Percentiles rank a stretch among this genome's conserved stretches.
These are phyloP conservation scores for Chrysotoxum bicinctum DNA, from an alignment of 2,888 invertebrate species.

Conservation along the genomic window DNA sequence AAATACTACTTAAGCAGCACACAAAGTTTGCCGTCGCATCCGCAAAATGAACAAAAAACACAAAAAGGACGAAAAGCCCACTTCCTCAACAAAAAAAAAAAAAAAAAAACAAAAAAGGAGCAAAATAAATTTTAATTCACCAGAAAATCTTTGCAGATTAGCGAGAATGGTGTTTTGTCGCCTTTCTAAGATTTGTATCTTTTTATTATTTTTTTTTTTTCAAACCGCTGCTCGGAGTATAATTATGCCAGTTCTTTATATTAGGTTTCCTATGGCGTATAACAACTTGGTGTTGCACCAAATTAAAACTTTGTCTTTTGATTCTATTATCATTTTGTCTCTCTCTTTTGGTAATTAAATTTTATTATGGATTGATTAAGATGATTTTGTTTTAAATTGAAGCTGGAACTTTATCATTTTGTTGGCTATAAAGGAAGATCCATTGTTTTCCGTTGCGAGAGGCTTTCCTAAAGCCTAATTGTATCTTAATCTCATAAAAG, in stretches of 20 bases:
- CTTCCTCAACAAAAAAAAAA: neutral
- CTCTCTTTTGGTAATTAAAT: slow-evolving; percentile 64
- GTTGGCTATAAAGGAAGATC: slow-evolving; percentile 9
- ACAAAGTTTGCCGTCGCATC: slow-evolving; percentile 57
- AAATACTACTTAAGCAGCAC: slow-evolving; percentile 60
- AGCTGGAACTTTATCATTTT: slow-evolving; percentile 62
- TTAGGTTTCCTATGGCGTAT: slow-evolving; percentile 53
- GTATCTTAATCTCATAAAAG: slow-evolving; percentile 49
- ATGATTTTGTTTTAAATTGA: slow-evolving; percentile 64
- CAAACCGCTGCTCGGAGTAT: slow-evolving; percentile 44
- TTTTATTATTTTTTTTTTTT: neutral
- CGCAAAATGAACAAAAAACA: slow-evolving; percentile 21
- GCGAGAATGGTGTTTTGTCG: slow-evolving; percentile 60
- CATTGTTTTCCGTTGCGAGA: neutral
- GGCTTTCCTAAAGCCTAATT: slow-evolving; percentile 30
- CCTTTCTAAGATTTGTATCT: slow-evolving; percentile 61
- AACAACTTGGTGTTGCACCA: slow-evolving; percentile 69
- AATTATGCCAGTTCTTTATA: slow-evolving; percentile 55
- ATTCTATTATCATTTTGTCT: slow-evolving; percentile 53
- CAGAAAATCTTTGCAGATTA: slow-evolving; percentile 70
- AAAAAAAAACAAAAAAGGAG: slow-evolving; percentile 3
- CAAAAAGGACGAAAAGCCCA: slow-evolving; percentile 29
- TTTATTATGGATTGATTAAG: slow-evolving; percentile 71
- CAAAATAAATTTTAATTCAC: slow-evolving; percentile 62
- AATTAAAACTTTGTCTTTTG: slow-evolving; percentile 72